phyloP scores from a whole-genome alignment of 2,113 vertebrate species.

The Rhea pennata region DNA sequence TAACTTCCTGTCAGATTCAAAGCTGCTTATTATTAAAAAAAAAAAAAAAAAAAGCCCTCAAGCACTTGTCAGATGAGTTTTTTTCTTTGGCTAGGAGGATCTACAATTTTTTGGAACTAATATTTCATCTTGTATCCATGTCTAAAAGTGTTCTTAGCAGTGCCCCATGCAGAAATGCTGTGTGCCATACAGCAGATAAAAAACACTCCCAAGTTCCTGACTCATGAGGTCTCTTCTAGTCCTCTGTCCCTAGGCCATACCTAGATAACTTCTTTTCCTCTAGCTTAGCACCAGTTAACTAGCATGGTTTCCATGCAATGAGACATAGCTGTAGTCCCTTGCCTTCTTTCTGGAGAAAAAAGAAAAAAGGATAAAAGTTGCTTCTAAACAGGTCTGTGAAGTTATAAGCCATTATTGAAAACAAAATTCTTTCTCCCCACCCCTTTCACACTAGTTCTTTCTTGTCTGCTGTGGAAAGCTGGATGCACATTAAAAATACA shows the following conservation, averaged over 20 bases:
- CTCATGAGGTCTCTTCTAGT: background rate
- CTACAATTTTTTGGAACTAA: background rate
- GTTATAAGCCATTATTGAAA: constrained; percentile 2
- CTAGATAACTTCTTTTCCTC: background rate
- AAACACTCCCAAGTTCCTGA: background rate
- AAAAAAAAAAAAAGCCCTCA: background rate
- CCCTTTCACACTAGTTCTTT: constrained; percentile 40
- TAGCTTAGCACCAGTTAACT: background rate
- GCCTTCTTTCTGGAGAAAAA: background rate
- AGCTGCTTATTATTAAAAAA: constrained; percentile 21
- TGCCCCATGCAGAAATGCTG: background rate
- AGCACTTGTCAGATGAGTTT: background rate
- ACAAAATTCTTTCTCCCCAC: constrained; percentile 22
- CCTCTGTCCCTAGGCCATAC: background rate
- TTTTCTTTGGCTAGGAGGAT: background rate
- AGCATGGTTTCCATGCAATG: background rate
- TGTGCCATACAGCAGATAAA: background rate
- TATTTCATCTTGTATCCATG: background rate
- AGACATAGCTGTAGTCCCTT: background rate
- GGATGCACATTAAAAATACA: constrained; percentile 2
- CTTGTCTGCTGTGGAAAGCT: constrained; percentile 25
- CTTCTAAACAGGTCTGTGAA: constrained; percentile 9
- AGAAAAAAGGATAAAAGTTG: background rate
- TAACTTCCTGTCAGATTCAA: constrained; percentile 27
- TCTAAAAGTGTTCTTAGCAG: background rate